phyloP scores from a whole-genome alignment of 1,140 invertebrate genomes.

The Zaprionus africanus region DNA sequence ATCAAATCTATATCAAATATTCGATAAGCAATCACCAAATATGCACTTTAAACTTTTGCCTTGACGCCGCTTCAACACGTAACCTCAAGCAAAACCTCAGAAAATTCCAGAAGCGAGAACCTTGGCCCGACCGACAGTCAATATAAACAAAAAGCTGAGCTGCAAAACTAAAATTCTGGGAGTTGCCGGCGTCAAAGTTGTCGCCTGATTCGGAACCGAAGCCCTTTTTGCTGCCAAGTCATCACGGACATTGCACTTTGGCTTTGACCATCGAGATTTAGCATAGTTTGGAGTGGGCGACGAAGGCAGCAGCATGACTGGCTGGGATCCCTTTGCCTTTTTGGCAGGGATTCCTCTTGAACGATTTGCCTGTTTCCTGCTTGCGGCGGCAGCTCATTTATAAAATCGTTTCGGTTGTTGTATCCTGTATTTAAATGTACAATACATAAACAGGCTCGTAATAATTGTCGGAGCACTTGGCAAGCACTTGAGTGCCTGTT shows the following conservation, averaged over 20 bases:
- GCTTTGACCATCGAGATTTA: conserved; percentile 77
- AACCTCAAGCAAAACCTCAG: conserved; percentile 24
- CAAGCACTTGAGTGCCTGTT: not conserved
- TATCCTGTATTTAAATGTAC: conserved; percentile 16
- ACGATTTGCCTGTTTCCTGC: conserved; percentile 67
- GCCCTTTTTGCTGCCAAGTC: conserved; percentile 66
- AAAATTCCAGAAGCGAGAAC: conserved; percentile 4
- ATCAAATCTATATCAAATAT: conserved; percentile 26
- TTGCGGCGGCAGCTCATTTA: conserved; percentile 72
- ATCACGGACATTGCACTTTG: conserved; percentile 81
- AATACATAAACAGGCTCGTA: not conserved
- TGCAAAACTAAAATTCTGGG: conserved; percentile 38
- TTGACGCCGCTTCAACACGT: conserved; percentile 48
- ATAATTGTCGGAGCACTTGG: not conserved
- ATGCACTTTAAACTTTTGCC: conserved; percentile 53
- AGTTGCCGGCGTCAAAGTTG: conserved; percentile 60
- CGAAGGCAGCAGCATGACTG: not conserved
- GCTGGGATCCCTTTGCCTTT: conserved; percentile 35
- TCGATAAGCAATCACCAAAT: conserved; percentile 44
- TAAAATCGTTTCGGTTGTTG: conserved; percentile 53
- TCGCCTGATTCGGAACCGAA: conserved; percentile 55
- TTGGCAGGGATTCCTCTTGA: conserved; percentile 55
- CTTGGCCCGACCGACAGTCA: conserved; percentile 41
- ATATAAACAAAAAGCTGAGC: conserved; percentile 62
- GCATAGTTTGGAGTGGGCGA: not conserved